A percentile compares a stretch with the other conserved stretches of the same genome.
These are phyloP conservation scores for Chrysochloris asiatica DNA, from an alignment of 2,113 vertebrate genomes.

Conservation along the genomic window DNA sequence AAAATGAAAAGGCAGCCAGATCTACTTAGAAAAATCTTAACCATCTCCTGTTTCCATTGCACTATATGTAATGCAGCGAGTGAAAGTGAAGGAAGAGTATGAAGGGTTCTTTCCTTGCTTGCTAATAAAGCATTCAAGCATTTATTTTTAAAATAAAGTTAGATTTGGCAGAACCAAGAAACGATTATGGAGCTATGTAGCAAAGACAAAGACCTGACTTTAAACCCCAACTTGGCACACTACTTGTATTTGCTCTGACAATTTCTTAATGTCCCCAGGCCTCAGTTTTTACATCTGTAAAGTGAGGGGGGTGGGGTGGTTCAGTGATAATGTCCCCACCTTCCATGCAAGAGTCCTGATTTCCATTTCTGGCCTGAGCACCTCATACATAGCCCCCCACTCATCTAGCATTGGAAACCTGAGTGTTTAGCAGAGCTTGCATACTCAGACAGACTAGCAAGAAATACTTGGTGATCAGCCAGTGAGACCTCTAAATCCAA, in stretches of 20 bases:
- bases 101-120: conserved; percentile 56
- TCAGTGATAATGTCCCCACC: background rate
- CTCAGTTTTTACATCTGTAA: conserved; percentile 35
- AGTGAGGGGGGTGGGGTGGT: background rate
- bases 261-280: background rate
- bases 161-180: conserved; percentile 25
- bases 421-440: background rate
- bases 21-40: conserved; percentile 80
- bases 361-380: background rate
- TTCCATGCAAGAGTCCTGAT: background rate
- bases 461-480: background rate
- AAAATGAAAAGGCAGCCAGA: conserved; percentile 80
- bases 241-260: background rate
- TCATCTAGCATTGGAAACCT: background rate
- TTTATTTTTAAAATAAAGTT: conserved; percentile 58
- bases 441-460: background rate
- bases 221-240: background rate
- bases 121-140: conserved; percentile 48
- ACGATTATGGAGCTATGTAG: background rate
- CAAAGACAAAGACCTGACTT: conserved; percentile 26
- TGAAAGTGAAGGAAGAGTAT: conserved; percentile 41
- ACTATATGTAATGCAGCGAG: conserved; percentile 71
- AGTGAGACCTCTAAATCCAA: too few species aligned
- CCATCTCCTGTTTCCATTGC: conserved; percentile 76
- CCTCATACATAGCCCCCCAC: background rate